These are phyloP conservation scores for Drosophila mimetica DNA, from an alignment of 2,888 invertebrate genomes.

Conservation along the genomic window DNA sequence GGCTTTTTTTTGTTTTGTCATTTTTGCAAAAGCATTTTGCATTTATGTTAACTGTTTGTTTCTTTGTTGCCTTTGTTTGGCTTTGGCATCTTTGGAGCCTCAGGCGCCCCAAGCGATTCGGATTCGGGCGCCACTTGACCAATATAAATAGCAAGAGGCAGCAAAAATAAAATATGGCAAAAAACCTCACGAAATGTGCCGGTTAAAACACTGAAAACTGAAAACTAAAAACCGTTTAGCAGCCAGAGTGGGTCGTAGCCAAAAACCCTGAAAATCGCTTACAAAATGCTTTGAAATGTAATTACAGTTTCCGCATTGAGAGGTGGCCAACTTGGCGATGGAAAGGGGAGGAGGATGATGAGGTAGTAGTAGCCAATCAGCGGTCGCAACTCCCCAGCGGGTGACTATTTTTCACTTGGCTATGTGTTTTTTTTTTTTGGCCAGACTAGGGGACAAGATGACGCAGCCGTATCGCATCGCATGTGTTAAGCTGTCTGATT, in stretches of 20 bases:
- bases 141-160: constrained; percentile 64
- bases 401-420: background rate
- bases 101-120: too few relatives aligned
- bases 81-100: constrained; percentile 29
- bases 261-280: constrained; percentile 66
- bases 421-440: too few relatives aligned
- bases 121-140: constrained; percentile 69
- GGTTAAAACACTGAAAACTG: constrained; percentile 6
- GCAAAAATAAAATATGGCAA: constrained; percentile 37
- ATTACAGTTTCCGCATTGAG: constrained; percentile 75
- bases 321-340: constrained; percentile 13
- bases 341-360: constrained; percentile 9
- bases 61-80: constrained; percentile 42
- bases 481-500: constrained; percentile 40
- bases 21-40: constrained; percentile 62
- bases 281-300: constrained; percentile 71
- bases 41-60: constrained; percentile 72
- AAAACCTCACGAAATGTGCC: constrained; percentile 58
- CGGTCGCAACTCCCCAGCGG: constrained; percentile 24
- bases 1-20: constrained; percentile 41
- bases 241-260: constrained; percentile 31
- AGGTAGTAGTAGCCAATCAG: constrained; percentile 35
- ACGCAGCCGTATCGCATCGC: constrained; percentile 39
- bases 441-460: constrained; percentile 50
- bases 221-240: constrained; percentile 47